A percentile compares a stretch with the other conserved stretches of the same genome.
Evolutionary conservation across 2,797 vertebrate genomes (phyloP).

Genomic region (Gephyroberyx darwinii): DNA sequence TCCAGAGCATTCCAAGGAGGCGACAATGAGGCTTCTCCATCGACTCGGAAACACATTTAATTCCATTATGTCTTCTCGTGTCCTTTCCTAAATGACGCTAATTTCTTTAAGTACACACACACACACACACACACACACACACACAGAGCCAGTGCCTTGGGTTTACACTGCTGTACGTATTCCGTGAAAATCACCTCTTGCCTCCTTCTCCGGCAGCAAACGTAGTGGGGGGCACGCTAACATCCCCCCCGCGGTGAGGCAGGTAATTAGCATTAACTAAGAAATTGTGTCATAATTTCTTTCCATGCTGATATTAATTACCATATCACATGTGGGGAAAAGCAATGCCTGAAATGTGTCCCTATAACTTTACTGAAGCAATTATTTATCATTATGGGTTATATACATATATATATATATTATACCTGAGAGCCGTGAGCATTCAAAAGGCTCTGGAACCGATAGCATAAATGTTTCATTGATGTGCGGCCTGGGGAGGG

Average conservation of each 20-base stretch:
- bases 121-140: neutral
- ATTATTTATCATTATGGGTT: conserved; percentile 67
- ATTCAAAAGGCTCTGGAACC: conserved; percentile 61
- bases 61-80: conserved; percentile 17
- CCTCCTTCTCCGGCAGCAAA: conserved; percentile 9
- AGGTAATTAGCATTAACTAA: conserved; percentile 69
- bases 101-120: conserved; percentile 52
- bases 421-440: conserved; percentile 53
- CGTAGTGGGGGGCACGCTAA: conserved; percentile 36
- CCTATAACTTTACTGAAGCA: conserved; percentile 60
- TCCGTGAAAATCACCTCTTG: too few species aligned
- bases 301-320: conserved; percentile 73
- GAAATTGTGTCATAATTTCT: conserved; percentile 64
- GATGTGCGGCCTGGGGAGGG: conserved; percentile 37
- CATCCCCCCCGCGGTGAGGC: conserved; percentile 43
- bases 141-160: conserved; percentile 31
- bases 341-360: conserved; percentile 49
- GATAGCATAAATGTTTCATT: conserved; percentile 69
- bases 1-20: too few species aligned
- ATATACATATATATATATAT: conserved; percentile 48
- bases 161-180: conserved; percentile 13
- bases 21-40: too few species aligned
- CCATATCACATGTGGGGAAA: conserved; percentile 53
- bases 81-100: conserved; percentile 17
- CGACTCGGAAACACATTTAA: conserved; percentile 4